phyloP scores from a whole-genome alignment of 2,888 invertebrate genomes.

The Stomorhina lunata region DNA sequence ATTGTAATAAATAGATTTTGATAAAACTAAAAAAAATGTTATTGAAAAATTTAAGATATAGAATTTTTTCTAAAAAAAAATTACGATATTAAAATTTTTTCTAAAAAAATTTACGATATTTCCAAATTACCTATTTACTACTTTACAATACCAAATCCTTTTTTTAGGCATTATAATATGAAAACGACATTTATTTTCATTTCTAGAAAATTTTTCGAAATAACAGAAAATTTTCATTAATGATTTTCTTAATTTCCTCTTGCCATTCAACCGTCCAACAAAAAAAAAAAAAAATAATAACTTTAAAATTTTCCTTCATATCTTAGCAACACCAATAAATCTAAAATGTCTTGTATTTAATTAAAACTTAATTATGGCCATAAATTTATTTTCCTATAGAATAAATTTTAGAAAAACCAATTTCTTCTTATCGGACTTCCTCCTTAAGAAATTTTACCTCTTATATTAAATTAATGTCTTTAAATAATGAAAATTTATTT shows the following conservation, averaged over 20 bases:
- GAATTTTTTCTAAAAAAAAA: no score
- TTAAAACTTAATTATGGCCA: constrained; percentile 20
- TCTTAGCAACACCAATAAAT: constrained; percentile 4
- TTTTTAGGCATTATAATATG: no score
- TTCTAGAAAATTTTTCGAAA: no score
- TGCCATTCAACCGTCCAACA: no score
- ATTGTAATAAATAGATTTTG: no score
- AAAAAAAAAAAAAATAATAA: not conserved
- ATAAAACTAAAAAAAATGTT: no score
- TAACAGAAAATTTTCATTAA: not conserved
- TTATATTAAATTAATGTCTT: constrained; percentile 29
- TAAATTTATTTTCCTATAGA: constrained; percentile 3
- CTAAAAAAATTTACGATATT: no score
- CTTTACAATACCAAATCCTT: no score
- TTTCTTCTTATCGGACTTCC: not conserved
- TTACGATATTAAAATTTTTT: no score
- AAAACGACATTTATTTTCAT: no score
- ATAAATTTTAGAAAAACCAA: constrained; percentile 20
- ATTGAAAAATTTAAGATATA: no score
- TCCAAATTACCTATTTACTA: no score
- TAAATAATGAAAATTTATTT: constrained; percentile 43
- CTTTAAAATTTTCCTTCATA: not conserved
- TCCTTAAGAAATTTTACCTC: not conserved
- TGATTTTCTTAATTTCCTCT: not conserved
- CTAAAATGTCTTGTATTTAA: constrained; percentile 20